Evolutionary conservation across 2,888 invertebrate genomes (phyloP).

Genomic region (Trilocha varians): DNA sequence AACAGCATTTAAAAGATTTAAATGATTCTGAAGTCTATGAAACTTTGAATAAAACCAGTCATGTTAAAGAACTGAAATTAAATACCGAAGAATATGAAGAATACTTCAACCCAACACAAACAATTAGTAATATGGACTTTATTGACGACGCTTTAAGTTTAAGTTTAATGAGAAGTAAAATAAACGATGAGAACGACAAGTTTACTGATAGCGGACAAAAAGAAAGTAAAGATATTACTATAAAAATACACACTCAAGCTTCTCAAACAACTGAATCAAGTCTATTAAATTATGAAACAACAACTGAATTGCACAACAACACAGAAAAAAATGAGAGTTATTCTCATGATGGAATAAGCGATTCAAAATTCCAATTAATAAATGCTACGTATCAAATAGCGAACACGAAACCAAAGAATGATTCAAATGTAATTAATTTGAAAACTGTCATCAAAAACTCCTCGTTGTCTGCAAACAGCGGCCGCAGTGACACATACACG

Average conservation of each 20-base stretch:
- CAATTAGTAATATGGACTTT: slow-evolving; percentile 6
- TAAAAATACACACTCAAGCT: not conserved
- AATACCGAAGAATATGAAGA: slow-evolving; percentile 19
- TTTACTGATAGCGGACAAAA: not conserved
- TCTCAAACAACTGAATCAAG: not conserved
- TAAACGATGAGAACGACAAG: not conserved
- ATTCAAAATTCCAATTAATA: not conserved
- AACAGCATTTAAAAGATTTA: not conserved
- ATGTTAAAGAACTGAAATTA: slow-evolving; percentile 6
- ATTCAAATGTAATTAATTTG: not conserved
- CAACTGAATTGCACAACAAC: not conserved
- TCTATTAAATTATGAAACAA: not conserved
- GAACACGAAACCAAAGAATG: not conserved
- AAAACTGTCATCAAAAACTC: not conserved
- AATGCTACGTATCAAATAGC: not conserved
- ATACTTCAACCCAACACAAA: slow-evolving; percentile 9
- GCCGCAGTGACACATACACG: not conserved
- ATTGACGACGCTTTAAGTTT: slow-evolving; percentile 10
- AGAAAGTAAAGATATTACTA: not conserved
- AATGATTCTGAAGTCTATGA: not conserved
- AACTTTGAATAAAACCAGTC: not conserved
- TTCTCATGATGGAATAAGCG: not conserved
- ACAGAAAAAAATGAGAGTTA: not conserved
- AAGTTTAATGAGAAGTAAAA: slow-evolving; percentile 20
- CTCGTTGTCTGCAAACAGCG: not conserved